phyloP scores from a whole-genome alignment of 1,140 invertebrate genomes.

The Drosophila quadrilineata region DNA sequence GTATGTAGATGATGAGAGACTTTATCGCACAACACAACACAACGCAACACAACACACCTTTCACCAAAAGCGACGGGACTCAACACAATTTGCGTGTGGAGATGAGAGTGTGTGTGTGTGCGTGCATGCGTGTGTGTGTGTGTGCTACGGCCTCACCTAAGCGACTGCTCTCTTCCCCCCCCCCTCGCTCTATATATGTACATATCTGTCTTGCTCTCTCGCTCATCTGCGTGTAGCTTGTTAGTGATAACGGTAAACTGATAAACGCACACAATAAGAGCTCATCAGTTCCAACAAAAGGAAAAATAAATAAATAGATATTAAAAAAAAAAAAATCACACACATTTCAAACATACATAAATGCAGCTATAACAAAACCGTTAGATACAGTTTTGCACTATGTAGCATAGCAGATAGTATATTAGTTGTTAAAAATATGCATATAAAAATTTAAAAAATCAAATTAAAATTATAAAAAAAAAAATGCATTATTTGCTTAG shows the following conservation, averaged over 20 bases:
- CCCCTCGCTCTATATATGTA: too few species aligned
- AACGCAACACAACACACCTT: constrained; percentile 48
- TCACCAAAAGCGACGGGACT: constrained; percentile 37
- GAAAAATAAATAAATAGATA: constrained; percentile 5
- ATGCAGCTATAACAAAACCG: constrained; percentile 7
- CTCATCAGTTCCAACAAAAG: constrained; percentile 36
- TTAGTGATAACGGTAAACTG: constrained; percentile 75
- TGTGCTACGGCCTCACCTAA: constrained; percentile 8
- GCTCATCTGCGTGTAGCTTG: constrained; percentile 52
- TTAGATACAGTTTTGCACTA: too few species aligned
- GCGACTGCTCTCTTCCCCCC: too few species aligned
- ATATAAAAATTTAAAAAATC: too few species aligned
- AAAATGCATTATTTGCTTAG: too few species aligned
- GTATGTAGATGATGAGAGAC: too few species aligned
- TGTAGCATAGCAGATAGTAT: too few species aligned
- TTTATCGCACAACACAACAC: constrained; percentile 46
- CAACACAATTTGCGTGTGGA: too few species aligned
- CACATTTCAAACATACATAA: constrained; percentile 9
- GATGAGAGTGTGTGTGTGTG: constrained; percentile 32
- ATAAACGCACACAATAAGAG: constrained; percentile 72
- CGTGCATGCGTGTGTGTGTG: constrained; percentile 44
- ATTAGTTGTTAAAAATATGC: too few species aligned
- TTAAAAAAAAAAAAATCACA: constrained; percentile 2
- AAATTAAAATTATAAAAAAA: too few species aligned
- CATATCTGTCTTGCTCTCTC: neutral